These are phyloP conservation scores for Catagonus wagneri DNA, from an alignment of 2,113 vertebrate species.

Conservation along the genomic window DNA sequence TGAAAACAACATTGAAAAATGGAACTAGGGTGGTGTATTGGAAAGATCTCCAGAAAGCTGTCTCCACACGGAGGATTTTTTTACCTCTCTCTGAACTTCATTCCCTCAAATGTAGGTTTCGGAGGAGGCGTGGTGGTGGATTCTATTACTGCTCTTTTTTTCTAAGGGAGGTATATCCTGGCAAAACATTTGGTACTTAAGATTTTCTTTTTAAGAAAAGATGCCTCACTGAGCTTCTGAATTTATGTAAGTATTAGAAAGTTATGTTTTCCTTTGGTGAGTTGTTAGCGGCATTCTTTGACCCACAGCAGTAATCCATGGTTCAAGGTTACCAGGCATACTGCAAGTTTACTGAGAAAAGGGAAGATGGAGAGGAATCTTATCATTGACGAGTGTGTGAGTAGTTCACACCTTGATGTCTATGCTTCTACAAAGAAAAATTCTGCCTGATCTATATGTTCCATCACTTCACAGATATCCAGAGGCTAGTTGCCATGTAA, in stretches of 20 bases:
- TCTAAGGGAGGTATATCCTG: neutral
- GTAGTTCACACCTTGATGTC: neutral
- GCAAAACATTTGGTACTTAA: neutral
- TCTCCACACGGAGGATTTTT: neutral
- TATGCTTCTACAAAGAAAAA: neutral
- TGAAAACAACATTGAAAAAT: slow-evolving; percentile 65
- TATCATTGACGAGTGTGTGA: neutral
- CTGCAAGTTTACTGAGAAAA: neutral
- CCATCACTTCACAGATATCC: neutral
- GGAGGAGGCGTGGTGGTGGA: neutral
- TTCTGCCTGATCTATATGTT: neutral
- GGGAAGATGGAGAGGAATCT: neutral
- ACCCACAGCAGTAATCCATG: neutral
- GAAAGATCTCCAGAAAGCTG: slow-evolving; percentile 51
- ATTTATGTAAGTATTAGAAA: neutral
- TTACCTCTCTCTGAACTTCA: slow-evolving; percentile 47
- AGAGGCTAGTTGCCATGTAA: neutral
- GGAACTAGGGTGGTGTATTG: slow-evolving; percentile 1
- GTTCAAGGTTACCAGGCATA: neutral
- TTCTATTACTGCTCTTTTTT: neutral
- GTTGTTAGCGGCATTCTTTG: neutral
- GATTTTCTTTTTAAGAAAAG: slow-evolving; percentile 55
- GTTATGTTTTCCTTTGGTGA: neutral
- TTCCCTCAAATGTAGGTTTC: neutral
- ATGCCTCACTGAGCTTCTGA: neutral